phyloP scores from a whole-genome alignment of 2,113 vertebrate genomes.

The Sturnira hondurensis region DNA sequence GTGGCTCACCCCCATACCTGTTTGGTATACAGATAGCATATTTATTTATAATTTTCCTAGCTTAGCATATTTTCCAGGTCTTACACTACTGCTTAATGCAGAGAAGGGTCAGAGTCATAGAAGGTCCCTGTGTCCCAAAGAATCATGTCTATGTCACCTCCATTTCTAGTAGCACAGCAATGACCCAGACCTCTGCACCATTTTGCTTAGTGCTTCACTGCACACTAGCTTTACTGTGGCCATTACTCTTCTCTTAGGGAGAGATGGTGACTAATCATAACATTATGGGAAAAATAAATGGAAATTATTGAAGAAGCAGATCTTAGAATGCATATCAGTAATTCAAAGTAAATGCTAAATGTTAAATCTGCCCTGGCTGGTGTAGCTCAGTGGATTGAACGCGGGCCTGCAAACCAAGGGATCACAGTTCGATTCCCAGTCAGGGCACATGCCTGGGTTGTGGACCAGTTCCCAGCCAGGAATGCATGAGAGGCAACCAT shows the following conservation, averaged over 20 bases:
- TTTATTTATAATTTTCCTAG: background rate
- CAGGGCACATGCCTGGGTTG: no score
- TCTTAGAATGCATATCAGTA: conserved; percentile 49
- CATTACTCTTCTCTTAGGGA: conserved; percentile 42
- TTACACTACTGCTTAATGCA: background rate
- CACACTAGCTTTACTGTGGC: background rate
- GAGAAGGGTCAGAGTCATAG: background rate
- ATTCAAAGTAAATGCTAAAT: conserved; percentile 43
- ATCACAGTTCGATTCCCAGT: no score
- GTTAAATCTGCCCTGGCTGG: no score
- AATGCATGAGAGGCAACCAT: no score
- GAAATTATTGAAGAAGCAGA: conserved; percentile 64
- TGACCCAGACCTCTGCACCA: background rate
- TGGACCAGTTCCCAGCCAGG: no score
- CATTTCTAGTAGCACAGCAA: background rate
- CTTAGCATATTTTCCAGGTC: background rate
- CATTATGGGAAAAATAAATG: conserved; percentile 62
- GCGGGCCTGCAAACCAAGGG: no score
- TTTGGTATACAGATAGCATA: background rate
- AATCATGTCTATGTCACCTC: background rate
- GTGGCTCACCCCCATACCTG: accelerated
- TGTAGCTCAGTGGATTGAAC: no score
- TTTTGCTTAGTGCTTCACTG: background rate
- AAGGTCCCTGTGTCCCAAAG: background rate
- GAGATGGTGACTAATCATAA: conserved; percentile 63